phyloP scores from a whole-genome alignment of 1,140 invertebrate species.

The Portunus trituberculatus region DNA sequence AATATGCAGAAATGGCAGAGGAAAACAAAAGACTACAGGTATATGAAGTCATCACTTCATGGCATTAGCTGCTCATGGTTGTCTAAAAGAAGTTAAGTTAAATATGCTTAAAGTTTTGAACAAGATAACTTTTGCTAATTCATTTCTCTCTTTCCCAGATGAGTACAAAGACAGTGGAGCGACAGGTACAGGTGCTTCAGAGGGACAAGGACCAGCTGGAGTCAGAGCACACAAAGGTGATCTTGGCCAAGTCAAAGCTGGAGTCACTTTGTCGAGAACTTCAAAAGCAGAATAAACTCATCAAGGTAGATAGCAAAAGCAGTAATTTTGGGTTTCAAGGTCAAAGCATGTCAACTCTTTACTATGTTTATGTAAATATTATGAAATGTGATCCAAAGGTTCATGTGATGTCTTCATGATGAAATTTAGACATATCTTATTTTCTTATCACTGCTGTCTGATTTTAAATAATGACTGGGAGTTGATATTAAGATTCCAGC shows the following conservation, averaged over 20 bases:
- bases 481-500: no score
- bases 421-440: no score
- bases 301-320: constrained; percentile 84
- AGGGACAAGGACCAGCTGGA: constrained; percentile 88
- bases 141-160: constrained; percentile 77
- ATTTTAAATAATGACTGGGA: no score
- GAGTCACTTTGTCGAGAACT: constrained; percentile 94
- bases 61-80: no score
- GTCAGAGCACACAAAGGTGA: constrained; percentile 90
- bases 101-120: no score
- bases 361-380: no score
- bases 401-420: no score
- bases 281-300: constrained; percentile 93
- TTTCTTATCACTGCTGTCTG: no score
- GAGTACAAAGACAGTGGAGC: constrained; percentile 85
- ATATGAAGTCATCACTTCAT: constrained; percentile 46
- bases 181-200: constrained; percentile 85
- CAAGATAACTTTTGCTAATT: background rate
- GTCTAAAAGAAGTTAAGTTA: no score
- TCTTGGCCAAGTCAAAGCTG: constrained; percentile 89
- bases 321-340: background rate
- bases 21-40: constrained; percentile 87
- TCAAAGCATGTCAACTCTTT: no score
- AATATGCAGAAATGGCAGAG: constrained; percentile 89
- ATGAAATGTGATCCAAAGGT: no score